Evolutionary conservation across 1,140 invertebrate genomes (phyloP).

Genomic region (silkworm (Bombyx mori)): DNA sequence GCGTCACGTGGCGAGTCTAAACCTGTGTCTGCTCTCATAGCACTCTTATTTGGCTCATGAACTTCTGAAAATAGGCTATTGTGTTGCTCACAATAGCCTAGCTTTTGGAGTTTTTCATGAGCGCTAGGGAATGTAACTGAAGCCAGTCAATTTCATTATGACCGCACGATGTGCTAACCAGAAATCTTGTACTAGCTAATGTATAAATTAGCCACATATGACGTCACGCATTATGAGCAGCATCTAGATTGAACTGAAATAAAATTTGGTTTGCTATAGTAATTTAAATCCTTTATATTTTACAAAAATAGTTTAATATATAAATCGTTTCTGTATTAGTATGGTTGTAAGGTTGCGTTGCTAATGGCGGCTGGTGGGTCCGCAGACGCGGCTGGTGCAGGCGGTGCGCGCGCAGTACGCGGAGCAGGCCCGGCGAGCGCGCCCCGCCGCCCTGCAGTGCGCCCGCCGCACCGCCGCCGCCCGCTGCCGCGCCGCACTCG

Average conservation of each 20-base stretch:
- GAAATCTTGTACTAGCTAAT: too few species aligned
- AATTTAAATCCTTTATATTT: too few species aligned
- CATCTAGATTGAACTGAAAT: too few species aligned
- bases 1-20: not conserved
- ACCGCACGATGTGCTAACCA: too few species aligned
- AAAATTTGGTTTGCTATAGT: too few species aligned
- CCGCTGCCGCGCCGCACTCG: constrained; percentile 18
- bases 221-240: too few species aligned
- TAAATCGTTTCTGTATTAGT: not conserved
- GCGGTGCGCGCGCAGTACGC: constrained; percentile 11
- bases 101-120: too few species aligned
- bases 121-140: too few species aligned
- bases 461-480: constrained; percentile 19
- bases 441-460: constrained; percentile 13
- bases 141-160: too few species aligned
- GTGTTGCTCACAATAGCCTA: too few species aligned
- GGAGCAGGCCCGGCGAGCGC: constrained; percentile 9
- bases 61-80: too few species aligned
- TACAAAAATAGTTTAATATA: not conserved
- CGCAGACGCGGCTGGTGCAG: constrained; percentile 22
- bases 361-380: constrained; percentile 11
- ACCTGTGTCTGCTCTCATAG: not conserved
- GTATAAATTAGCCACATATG: too few species aligned
- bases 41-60: not conserved
- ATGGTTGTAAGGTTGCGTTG: constrained; percentile 13